These are phyloP conservation scores for Drosophila dives DNA, from an alignment of 2,888 invertebrate genomes.

Conservation along the genomic window DNA sequence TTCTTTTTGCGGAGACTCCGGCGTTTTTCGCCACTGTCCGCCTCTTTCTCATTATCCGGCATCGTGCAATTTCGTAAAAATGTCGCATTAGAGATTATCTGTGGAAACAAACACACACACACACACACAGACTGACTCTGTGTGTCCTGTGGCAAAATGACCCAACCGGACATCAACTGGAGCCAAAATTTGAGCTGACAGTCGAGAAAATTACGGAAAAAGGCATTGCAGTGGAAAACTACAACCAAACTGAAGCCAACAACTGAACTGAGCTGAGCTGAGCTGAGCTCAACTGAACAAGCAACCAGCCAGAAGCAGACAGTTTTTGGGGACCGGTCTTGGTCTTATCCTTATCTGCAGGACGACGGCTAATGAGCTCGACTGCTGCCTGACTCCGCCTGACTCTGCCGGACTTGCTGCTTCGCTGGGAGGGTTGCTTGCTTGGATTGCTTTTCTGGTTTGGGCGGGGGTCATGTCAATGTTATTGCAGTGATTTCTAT, in stretches of 20 bases:
- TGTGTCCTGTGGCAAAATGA: constrained; percentile 17
- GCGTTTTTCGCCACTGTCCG: constrained; percentile 28
- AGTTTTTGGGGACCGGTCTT: constrained; percentile 41
- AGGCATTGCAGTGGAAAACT: constrained; percentile 77
- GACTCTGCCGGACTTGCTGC: constrained; percentile 35
- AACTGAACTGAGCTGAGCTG: constrained; percentile 16
- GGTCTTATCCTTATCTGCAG: constrained; percentile 72
- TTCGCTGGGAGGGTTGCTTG: constrained; percentile 39
- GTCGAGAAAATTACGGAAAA: constrained; percentile 79
- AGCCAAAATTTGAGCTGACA: constrained; percentile 77
- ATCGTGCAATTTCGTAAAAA: constrained; percentile 82
- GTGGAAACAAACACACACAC: constrained; percentile 76
- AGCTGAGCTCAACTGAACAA: constrained; percentile 12
- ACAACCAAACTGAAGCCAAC: constrained; percentile 32
- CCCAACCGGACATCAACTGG: constrained; percentile 71
- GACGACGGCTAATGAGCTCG: constrained; percentile 71
- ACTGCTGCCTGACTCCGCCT: constrained; percentile 14
- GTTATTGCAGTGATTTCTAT: constrained; percentile 75
- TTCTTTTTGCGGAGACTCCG: not conserved
- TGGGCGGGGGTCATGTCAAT: constrained; percentile 62
- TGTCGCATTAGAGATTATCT: constrained; percentile 83
- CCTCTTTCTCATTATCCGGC: constrained; percentile 79
- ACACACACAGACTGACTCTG: constrained; percentile 11
- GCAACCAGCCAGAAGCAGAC: constrained; percentile 32
- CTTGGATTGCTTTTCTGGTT: constrained; percentile 15